Percentiles rank a stretch among this genome's conserved stretches.
Evolutionary conservation across 2,113 vertebrate species (phyloP).

Genomic region (Gopherus flavomarginatus): DNA sequence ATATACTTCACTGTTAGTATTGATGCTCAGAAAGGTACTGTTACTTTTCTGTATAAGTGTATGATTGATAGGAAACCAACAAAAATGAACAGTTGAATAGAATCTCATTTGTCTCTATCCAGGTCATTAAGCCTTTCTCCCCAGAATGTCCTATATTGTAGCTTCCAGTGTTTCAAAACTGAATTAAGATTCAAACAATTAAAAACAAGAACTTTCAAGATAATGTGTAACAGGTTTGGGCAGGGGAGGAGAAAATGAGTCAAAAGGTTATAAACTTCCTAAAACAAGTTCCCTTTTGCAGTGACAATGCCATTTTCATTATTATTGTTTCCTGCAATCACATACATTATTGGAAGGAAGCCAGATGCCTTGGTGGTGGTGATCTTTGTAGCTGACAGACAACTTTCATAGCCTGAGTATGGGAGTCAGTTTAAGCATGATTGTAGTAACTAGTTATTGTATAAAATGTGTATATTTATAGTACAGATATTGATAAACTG

Average conservation of each 20-base stretch:
- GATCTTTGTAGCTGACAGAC: not conserved
- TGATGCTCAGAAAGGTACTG: not conserved
- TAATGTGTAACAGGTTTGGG: not conserved
- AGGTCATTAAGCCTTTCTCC: not conserved
- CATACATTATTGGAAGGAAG: not conserved
- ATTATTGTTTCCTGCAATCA: not conserved
- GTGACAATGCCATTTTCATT: not conserved
- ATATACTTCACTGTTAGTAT: not conserved
- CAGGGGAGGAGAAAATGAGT: not conserved
- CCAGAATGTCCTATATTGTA: not conserved
- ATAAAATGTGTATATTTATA: not conserved
- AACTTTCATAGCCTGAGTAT: not conserved
- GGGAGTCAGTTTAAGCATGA: not conserved
- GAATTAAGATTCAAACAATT: not conserved
- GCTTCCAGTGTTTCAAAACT: not conserved
- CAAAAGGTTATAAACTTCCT: not conserved
- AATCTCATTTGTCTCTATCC: not conserved
- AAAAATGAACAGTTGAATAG: not conserved
- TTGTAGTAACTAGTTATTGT: not conserved
- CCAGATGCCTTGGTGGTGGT: not conserved
- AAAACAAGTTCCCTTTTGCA: not conserved
- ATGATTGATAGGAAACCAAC: not conserved
- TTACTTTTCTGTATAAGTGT: not conserved
- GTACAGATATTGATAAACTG: not conserved
- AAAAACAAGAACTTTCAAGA: not conserved